Evolutionary conservation across 2,113 vertebrate genomes (phyloP).

Genomic region (Bettongia penicillata): DNA sequence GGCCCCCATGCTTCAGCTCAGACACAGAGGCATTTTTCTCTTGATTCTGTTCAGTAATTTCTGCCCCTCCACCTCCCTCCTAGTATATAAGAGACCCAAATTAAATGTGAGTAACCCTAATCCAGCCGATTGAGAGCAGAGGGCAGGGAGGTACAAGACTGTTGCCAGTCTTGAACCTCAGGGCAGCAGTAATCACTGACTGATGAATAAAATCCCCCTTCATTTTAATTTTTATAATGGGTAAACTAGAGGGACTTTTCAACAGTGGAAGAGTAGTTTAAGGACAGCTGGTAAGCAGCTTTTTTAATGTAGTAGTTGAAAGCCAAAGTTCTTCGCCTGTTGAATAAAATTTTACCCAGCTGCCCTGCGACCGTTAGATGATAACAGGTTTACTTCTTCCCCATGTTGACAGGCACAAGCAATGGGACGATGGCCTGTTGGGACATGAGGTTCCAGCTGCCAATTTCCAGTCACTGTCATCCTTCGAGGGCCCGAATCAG

Average conservation of each 20-base stretch:
- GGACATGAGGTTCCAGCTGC: constrained; percentile 99
- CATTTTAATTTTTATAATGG: constrained; percentile 14
- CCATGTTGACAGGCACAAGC: constrained; percentile 90
- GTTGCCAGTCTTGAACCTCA: constrained; percentile 4
- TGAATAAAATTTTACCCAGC: not conserved
- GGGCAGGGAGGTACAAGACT: not conserved
- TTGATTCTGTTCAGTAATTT: not conserved
- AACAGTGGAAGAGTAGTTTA: not conserved
- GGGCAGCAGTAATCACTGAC: not conserved
- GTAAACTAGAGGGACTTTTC: constrained; percentile 10
- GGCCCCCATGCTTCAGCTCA: not conserved
- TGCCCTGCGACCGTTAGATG: not conserved
- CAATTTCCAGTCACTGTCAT: constrained; percentile 97
- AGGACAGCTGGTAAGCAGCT: not conserved
- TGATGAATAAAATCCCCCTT: constrained; percentile 23
- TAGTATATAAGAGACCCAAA: not conserved
- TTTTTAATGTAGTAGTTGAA: not conserved
- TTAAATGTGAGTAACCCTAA: not conserved
- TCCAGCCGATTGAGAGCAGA: not conserved
- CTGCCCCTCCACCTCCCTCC: not conserved
- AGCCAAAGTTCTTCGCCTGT: not conserved
- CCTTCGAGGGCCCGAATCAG: constrained; percentile 94
- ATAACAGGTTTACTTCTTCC: not conserved
- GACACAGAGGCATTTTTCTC: not conserved
- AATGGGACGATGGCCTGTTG: constrained; percentile 99